Evolutionary conservation across 2,113 vertebrate species (phyloP).

Genomic region (Anhinga rufa): DNA sequence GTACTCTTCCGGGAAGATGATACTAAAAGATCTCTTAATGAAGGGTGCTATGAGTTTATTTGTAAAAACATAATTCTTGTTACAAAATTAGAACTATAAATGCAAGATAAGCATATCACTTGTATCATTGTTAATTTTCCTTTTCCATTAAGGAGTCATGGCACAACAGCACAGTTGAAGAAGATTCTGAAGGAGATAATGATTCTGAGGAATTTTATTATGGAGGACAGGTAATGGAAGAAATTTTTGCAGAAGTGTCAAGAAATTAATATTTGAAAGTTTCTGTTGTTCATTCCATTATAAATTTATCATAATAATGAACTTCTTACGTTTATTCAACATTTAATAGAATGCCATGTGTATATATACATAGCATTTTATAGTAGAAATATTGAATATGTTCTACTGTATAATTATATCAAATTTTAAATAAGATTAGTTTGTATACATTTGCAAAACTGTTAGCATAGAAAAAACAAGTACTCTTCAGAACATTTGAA

Average conservation of each 20-base stretch:
- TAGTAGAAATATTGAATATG: not conserved
- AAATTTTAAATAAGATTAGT: not conserved
- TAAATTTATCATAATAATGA: not conserved
- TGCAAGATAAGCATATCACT: not conserved
- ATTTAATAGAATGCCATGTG: not conserved
- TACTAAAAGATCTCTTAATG: not conserved
- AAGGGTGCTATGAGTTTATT: not conserved
- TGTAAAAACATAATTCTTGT: not conserved
- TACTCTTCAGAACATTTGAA: not conserved
- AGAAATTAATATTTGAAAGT: not conserved
- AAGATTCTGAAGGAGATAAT: constrained; percentile 90
- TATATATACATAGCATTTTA: not conserved
- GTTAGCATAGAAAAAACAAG: not conserved
- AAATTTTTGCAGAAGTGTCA: not conserved
- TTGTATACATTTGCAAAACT: not conserved
- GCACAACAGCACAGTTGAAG: constrained; percentile 83
- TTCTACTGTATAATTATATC: not conserved
- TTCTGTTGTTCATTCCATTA: not conserved
- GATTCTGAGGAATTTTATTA: constrained; percentile 92
- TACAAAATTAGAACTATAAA: not conserved
- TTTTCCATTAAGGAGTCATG: constrained; percentile 72
- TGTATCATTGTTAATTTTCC: not conserved
- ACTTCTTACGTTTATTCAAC: not conserved
- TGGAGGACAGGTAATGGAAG: constrained; percentile 81
- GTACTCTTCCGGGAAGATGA: not conserved